Conservation (phyloP, 92 coral and sea anemone genomes). For the Epizoanthus rinbou region DNA sequence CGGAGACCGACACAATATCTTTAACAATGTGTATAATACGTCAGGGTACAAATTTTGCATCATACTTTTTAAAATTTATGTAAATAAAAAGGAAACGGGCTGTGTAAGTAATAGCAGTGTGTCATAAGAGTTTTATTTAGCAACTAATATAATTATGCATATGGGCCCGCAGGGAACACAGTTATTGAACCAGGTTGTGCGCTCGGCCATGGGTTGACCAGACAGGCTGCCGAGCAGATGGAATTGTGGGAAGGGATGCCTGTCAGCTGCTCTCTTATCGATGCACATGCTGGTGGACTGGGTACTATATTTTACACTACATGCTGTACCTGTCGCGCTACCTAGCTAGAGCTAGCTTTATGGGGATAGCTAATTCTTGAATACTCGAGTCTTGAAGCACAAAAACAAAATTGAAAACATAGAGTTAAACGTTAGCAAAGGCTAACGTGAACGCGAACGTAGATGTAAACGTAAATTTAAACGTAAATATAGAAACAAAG, state of each 20-base stretch:
- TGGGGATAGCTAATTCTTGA: background rate
- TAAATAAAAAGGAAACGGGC: too few relatives aligned
- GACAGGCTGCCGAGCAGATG: conserved; percentile 78
- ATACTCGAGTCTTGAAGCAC: background rate
- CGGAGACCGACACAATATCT: too few relatives aligned
- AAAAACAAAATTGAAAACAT: background rate
- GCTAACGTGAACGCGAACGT: too few relatives aligned
- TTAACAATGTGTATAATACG: too few relatives aligned
- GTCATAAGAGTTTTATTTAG: background rate
- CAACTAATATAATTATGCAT: background rate
- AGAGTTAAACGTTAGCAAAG: too few relatives aligned
- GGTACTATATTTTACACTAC: conserved; percentile 58
- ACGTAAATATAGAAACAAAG: too few relatives aligned
- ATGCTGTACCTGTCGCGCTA: background rate
- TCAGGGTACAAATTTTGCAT: too few relatives aligned
- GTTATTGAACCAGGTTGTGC: conserved; percentile 66
- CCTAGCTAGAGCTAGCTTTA: too few relatives aligned
- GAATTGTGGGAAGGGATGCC: conserved; percentile 92
- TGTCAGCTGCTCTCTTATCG: conserved; percentile 89
- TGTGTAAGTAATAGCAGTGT: too few relatives aligned
- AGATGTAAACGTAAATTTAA: too few relatives aligned
- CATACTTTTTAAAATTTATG: too few relatives aligned
- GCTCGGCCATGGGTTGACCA: conserved; percentile 71
- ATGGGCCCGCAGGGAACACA: conserved; percentile 36
- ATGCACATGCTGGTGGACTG: conserved; percentile 99